These are phyloP conservation scores for Campaea margaritaria DNA, from an alignment of 2,888 invertebrate genomes.

Conservation along the genomic window DNA sequence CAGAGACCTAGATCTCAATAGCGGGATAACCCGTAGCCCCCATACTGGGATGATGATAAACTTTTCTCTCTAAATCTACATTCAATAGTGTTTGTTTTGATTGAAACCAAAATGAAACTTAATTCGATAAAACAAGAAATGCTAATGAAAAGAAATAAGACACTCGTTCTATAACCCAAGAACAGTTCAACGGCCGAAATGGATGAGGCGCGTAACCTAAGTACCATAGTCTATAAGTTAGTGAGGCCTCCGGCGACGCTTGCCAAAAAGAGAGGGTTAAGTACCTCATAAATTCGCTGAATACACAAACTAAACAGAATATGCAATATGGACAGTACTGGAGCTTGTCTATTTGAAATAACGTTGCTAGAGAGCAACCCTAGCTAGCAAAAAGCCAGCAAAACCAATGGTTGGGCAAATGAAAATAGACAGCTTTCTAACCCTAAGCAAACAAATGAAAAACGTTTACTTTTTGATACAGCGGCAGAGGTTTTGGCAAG, in stretches of 20 bases:
- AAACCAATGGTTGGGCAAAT: no score
- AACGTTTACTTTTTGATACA: no score
- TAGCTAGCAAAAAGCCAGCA: no score
- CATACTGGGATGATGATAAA: no score
- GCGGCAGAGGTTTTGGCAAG: neutral
- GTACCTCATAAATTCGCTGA: constrained; percentile 64
- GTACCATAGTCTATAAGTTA: constrained; percentile 37
- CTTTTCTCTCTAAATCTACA: no score
- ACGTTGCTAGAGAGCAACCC: neutral
- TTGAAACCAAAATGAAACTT: no score
- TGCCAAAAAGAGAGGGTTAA: constrained; percentile 68
- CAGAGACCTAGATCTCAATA: no score
- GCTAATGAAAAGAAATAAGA: neutral
- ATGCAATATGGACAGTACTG: neutral
- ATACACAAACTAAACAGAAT: constrained; percentile 53
- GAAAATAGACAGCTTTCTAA: no score
- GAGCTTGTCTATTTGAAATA: constrained; percentile 1
- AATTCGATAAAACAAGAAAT: no score
- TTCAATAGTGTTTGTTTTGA: no score
- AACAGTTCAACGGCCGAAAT: constrained; percentile 8
- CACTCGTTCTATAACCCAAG: neutral
- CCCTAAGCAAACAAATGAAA: no score
- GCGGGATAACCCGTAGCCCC: no score
- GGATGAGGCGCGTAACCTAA: constrained; percentile 9
- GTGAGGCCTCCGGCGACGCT: constrained; percentile 45